These are phyloP conservation scores for Brachyistius frenatus DNA, from an alignment of 2,113 vertebrate species.

Conservation along the genomic window DNA sequence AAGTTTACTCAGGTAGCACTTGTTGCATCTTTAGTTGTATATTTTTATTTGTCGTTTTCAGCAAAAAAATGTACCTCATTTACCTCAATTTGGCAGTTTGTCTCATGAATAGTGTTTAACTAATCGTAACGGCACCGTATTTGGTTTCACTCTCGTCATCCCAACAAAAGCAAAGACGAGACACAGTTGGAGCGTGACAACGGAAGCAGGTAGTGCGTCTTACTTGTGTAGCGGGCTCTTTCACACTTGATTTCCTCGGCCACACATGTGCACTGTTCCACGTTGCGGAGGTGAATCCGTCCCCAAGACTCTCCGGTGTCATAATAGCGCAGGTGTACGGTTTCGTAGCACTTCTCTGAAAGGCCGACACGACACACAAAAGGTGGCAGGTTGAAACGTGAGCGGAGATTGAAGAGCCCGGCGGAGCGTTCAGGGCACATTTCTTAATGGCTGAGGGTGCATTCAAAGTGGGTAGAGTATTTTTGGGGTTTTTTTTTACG, in stretches of 20 bases:
- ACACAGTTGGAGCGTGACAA: neutral
- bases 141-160: constrained; percentile 25
- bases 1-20: neutral
- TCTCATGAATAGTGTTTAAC: too few species aligned
- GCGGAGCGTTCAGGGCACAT: constrained; percentile 11
- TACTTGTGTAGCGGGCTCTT: constrained; percentile 85
- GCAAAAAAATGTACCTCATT: too few species aligned
- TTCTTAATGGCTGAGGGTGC: constrained; percentile 7
- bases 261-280: constrained; percentile 88
- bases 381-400: constrained; percentile 47
- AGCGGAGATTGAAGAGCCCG: constrained; percentile 51
- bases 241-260: constrained; percentile 75
- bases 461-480: neutral
- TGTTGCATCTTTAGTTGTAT: too few species aligned
- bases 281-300: constrained; percentile 84
- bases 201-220: constrained; percentile 21
- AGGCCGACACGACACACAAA: constrained; percentile 40
- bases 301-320: constrained; percentile 88
- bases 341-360: constrained; percentile 92
- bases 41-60: too few species aligned
- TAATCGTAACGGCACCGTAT: neutral
- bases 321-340: constrained; percentile 86
- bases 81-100: too few species aligned
- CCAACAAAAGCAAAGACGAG: constrained; percentile 23
- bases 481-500: neutral